These are phyloP conservation scores for Gordius sp. DNA, from an alignment of 2,888 invertebrate genomes.

Conservation along the genomic window DNA sequence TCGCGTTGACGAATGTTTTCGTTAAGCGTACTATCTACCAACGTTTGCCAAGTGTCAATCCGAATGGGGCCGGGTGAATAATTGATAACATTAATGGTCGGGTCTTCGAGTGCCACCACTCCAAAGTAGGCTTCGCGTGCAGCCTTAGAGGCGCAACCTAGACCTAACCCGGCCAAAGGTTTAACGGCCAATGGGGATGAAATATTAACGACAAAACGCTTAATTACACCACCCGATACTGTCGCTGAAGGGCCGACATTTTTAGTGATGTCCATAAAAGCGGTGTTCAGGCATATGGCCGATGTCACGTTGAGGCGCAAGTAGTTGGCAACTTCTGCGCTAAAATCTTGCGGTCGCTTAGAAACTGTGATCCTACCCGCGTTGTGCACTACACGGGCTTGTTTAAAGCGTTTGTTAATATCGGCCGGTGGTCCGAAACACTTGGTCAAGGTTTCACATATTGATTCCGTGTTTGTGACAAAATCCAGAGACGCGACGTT, in stretches of 20 bases:
- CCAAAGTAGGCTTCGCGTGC: not conserved
- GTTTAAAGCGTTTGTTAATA: not conserved
- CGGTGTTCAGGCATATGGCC: not conserved
- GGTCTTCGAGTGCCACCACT: not conserved
- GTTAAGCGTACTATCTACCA: not conserved
- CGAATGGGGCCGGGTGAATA: not conserved
- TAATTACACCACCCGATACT: not conserved
- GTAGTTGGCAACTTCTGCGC: not conserved
- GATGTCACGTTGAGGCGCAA: not conserved
- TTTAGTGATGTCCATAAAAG: not conserved
- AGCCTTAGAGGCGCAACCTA: conserved; percentile 3
- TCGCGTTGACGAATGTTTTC: not conserved
- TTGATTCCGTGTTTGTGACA: not conserved
- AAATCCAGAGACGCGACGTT: not conserved
- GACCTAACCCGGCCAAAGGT: not conserved
- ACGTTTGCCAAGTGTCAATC: conserved; percentile 8
- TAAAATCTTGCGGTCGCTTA: conserved; percentile 8
- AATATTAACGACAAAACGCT: not conserved
- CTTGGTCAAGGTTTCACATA: not conserved
- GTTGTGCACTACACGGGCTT: not conserved
- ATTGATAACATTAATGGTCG: not conserved
- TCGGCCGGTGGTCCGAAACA: not conserved
- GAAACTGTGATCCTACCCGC: conserved; percentile 1
- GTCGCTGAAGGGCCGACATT: not conserved
- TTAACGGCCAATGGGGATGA: not conserved